Conservation (phyloP, 2,113 vertebrate genomes). For the Anser cygnoides region DNA sequence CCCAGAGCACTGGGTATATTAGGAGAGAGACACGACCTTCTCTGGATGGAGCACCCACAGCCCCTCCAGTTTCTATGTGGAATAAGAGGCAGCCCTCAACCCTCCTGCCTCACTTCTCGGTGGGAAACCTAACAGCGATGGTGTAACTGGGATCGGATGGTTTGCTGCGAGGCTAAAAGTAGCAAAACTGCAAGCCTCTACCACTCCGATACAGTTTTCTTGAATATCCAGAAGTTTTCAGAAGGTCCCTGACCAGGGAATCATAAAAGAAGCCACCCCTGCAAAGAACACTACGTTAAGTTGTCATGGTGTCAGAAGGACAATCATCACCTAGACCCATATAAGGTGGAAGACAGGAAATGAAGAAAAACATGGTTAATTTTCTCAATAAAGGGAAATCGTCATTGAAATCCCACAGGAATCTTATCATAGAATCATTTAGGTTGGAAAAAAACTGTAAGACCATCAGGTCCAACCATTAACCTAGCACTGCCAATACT, state of each 20-base stretch:
- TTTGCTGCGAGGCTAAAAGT: background rate
- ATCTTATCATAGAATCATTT: background rate
- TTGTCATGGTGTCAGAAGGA: background rate
- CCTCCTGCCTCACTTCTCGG: background rate
- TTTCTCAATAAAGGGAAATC: background rate
- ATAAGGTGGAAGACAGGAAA: background rate
- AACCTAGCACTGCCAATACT: no score
- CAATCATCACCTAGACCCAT: background rate
- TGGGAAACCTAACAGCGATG: background rate
- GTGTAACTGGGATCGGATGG: background rate
- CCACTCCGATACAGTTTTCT: background rate
- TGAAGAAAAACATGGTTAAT: background rate
- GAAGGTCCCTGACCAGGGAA: background rate
- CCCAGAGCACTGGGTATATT: background rate
- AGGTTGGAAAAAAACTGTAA: no score
- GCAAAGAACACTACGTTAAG: background rate
- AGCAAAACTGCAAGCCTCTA: background rate
- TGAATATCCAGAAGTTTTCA: background rate
- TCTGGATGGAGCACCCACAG: background rate
- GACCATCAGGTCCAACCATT: no score
- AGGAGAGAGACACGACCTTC: background rate
- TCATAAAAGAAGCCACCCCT: fast-evolving
- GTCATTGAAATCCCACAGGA: background rate
- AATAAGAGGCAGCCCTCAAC: background rate
- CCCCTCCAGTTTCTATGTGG: background rate